phyloP scores from a whole-genome alignment of 2,797 vertebrate genomes.

The Tenualosa thibaudeaui region DNA sequence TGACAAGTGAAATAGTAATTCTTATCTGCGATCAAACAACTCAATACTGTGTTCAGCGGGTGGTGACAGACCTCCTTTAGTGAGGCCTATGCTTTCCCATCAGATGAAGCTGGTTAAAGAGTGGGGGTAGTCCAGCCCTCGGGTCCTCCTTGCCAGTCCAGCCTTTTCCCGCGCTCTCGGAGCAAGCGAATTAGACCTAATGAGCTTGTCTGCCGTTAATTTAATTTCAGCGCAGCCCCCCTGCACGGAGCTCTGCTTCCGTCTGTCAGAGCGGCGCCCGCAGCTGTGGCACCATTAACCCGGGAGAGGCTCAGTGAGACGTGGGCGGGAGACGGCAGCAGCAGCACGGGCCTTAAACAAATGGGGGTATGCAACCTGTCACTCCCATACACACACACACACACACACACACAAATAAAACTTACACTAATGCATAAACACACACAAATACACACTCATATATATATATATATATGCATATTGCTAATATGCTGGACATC shows the following conservation, averaged over 20 bases:
- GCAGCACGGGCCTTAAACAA: neutral
- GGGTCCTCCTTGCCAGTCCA: neutral
- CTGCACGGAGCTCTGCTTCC: neutral
- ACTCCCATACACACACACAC: neutral
- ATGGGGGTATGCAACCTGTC: conserved; percentile 26
- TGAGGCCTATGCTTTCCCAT: neutral
- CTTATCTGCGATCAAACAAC: neutral
- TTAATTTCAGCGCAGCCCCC: neutral
- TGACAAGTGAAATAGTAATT: neutral
- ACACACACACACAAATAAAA: neutral
- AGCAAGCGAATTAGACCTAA: conserved; percentile 12
- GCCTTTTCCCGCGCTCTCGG: neutral
- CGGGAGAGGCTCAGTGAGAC: conserved; percentile 2
- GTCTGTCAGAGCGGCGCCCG: conserved; percentile 31
- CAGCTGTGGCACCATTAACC: conserved; percentile 41
- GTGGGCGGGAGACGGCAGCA: conserved; percentile 33
- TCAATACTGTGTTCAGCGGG: neutral
- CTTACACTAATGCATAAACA: neutral
- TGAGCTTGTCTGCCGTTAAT: conserved; percentile 4
- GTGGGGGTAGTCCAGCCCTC: neutral
- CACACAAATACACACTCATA: neutral
- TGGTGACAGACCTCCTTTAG: neutral
- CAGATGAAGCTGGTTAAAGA: neutral
- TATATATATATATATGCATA: neutral
- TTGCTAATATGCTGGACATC: neutral